phyloP scores from a whole-genome alignment of 2,797 vertebrate species.

The Varecia variegata region DNA sequence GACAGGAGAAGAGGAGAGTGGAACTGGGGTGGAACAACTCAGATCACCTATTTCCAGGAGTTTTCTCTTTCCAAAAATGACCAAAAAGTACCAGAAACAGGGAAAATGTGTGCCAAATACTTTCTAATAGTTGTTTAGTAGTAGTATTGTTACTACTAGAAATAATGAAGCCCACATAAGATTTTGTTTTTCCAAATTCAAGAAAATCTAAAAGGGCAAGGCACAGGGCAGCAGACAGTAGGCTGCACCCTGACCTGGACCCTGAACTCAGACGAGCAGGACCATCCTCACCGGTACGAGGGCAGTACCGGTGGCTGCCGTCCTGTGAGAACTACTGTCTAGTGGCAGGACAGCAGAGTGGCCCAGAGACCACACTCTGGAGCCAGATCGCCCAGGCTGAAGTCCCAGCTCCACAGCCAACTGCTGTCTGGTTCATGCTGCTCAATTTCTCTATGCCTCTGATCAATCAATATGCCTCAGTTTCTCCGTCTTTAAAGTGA shows the following conservation, averaged over 20 bases:
- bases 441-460: neutral
- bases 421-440: neutral
- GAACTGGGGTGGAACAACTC: neutral
- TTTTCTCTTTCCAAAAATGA: neutral
- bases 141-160: neutral
- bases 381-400: neutral
- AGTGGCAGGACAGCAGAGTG: neutral
- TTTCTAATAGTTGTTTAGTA: neutral
- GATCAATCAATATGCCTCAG: neutral
- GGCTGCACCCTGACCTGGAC: neutral
- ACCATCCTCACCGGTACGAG: neutral
- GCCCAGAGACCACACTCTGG: neutral
- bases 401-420: neutral
- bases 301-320: neutral
- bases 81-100: neutral
- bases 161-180: neutral
- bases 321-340: neutral
- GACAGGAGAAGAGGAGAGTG: neutral
- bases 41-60: neutral
- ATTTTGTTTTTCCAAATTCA: neutral
- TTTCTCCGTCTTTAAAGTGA: neutral
- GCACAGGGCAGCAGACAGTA: neutral
- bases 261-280: neutral
- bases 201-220: neutral
- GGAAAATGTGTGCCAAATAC: neutral